Evolutionary conservation across 2,113 vertebrate genomes (phyloP).

Genomic region (Amazona vittata): DNA sequence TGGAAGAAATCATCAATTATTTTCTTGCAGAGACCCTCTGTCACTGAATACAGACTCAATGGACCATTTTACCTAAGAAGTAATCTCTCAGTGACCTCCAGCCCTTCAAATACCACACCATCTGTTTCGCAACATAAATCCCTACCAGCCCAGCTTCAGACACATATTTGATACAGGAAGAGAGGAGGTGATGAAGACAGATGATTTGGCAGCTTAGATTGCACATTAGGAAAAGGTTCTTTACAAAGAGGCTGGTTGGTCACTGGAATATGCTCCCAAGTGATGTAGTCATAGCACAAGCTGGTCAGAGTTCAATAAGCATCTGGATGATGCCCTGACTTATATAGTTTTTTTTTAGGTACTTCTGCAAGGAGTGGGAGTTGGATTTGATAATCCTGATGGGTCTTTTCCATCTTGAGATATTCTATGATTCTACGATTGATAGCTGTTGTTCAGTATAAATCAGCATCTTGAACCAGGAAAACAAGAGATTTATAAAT

Average conservation of each 20-base stretch:
- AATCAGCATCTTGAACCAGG: neutral
- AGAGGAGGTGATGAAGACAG: neutral
- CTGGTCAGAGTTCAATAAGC: neutral
- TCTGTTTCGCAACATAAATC: neutral
- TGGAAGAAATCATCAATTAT: neutral
- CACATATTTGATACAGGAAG: neutral
- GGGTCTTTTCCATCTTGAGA: neutral
- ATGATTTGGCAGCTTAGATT: neutral
- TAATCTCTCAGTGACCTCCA: neutral
- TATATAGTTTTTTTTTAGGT: neutral
- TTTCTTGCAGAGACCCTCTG: neutral
- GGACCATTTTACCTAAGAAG: neutral
- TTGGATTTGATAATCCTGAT: neutral
- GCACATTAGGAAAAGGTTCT: neutral
- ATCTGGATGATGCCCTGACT: neutral
- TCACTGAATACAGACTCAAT: neutral
- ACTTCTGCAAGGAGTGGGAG: fast-evolving
- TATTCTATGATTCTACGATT: neutral
- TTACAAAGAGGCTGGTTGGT: neutral
- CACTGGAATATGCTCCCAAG: neutral
- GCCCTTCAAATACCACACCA: neutral
- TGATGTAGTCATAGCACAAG: neutral
- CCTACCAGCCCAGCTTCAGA: neutral
- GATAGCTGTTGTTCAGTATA: neutral
- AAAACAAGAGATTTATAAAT: neutral